Evolutionary conservation across 2,113 vertebrate genomes (phyloP).

Genomic region (Pterocles burchelli): DNA sequence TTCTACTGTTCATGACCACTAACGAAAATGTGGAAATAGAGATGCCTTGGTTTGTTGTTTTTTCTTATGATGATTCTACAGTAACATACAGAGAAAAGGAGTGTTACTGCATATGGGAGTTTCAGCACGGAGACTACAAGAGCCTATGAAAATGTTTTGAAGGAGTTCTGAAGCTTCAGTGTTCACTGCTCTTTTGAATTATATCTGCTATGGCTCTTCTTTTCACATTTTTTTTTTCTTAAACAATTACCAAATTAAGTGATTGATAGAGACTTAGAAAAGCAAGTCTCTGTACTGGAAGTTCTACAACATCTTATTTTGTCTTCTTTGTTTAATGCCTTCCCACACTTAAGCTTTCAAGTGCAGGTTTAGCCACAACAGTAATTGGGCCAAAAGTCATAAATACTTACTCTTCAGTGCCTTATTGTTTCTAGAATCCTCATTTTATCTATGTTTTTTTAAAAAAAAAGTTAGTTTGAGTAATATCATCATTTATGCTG

Average conservation of each 20-base stretch:
- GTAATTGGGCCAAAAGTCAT: background rate
- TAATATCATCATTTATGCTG: background rate
- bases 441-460: background rate
- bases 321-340: background rate
- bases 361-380: background rate
- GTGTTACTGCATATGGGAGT: background rate
- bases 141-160: background rate
- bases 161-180: background rate
- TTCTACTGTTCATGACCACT: background rate
- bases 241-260: background rate
- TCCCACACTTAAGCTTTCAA: background rate
- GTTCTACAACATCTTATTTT: background rate
- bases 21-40: background rate
- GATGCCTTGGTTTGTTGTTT: background rate
- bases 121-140: background rate
- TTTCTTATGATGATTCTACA: background rate
- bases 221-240: background rate
- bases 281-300: background rate
- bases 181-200: background rate
- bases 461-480: background rate
- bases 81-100: background rate
- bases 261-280: background rate
- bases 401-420: background rate
- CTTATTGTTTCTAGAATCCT: background rate
- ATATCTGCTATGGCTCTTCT: background rate